These are phyloP conservation scores for Chrysemys picta DNA, from an alignment of 2,113 vertebrate genomes.

Conservation along the genomic window DNA sequence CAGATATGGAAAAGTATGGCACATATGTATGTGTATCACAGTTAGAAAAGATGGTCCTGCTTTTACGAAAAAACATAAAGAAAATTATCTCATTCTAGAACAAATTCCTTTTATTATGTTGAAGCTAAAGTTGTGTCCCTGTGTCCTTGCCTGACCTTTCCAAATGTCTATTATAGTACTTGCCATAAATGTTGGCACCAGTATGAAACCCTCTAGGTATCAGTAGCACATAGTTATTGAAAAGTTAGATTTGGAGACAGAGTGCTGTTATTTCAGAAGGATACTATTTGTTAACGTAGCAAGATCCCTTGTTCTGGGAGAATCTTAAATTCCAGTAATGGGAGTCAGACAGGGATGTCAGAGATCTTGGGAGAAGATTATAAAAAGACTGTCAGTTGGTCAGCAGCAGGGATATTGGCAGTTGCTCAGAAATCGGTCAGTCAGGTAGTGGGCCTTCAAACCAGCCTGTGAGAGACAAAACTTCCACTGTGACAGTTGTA, in stretches of 20 bases:
- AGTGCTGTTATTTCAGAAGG: neutral
- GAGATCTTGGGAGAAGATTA: neutral
- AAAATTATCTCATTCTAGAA: neutral
- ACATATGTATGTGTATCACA: fast-evolving
- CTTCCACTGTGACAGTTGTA: neutral
- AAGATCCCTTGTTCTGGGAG: neutral
- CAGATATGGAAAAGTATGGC: conserved; percentile 29
- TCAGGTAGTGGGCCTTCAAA: conserved; percentile 15
- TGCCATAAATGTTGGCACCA: conserved; percentile 4
- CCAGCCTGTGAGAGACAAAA: neutral
- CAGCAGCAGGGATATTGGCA: conserved; percentile 4
- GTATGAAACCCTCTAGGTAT: neutral
- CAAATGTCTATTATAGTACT: conserved; percentile 13
- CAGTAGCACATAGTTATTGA: neutral
- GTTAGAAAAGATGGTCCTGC: neutral
- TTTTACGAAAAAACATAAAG: neutral
- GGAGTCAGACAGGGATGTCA: neutral
- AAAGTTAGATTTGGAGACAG: conserved; percentile 11
- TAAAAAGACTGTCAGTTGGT: neutral
- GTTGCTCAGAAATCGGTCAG: conserved; percentile 26
- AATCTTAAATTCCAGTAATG: neutral
- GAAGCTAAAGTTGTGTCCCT: conserved; percentile 36
- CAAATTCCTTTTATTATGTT: neutral
- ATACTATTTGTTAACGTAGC: neutral
- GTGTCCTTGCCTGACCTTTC: conserved; percentile 68